Base-by-base conservation (phyloP, 2,113 vertebrate genomes). In the Gymnogyps californianus region DNA sequence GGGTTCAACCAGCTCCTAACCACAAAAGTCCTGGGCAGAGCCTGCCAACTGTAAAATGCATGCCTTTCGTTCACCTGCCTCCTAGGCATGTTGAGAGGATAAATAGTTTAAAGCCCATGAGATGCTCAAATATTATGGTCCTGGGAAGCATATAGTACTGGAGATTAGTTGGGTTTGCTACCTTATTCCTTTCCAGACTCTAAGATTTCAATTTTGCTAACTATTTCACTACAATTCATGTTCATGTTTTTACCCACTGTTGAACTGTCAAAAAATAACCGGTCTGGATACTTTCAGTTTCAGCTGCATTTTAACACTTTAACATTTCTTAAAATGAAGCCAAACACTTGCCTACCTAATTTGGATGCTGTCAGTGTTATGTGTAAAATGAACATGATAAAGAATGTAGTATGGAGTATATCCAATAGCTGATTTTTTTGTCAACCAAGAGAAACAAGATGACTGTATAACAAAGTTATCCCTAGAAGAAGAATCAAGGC, bases 241-340 rank as follows among this genome's bases (percentile, higher is more conserved):
- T 62, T 94, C 25, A 19, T 4, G 2, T 36, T 91, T 82, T 76
- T 76, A 76, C 34, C 18, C 58, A 21, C 28, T 64, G 70, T 15
- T 11, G 9, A 90, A 69, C n/a, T 65, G 74, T 79, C 87, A 84
- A 75, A 92, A 88, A 82, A 64, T 31, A 95, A 54, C 57, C 38
- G 76, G 58, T 72, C 93, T 88, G 95, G 74, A 93, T 83, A 82
- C 10, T 94, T 93, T 90, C 91, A 52, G 32, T 89, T 95, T 91
- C 87, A 79, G 74, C 84, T 72, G 34, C 58, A 78, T 91, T 95
- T 95, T 94, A 96, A 67, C 69, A 96, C 67, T 74, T 70, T 6
- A 57, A 36, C 31, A 52, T 84, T 95, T 95, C 31, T 89, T 87
- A 93, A 94, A 91, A 91, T 72, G n/a, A 91, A 94, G 74, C 77